Evolutionary conservation across 1,140 invertebrate genomes (phyloP).

Genomic region (Drosophila sp.): DNA sequence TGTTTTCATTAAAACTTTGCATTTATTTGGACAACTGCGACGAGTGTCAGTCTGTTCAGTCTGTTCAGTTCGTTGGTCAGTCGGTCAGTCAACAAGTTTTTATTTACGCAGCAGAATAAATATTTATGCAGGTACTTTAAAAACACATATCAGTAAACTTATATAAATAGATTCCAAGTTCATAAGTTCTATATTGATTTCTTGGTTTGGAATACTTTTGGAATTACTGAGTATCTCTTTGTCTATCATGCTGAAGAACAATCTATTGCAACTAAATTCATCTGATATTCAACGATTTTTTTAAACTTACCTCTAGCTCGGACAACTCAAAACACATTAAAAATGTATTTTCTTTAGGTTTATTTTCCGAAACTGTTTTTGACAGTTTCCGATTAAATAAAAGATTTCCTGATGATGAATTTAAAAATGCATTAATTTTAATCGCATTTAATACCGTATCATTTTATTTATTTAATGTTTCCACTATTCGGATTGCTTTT

Average conservation of each 20-base stretch:
- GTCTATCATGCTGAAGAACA: not conserved
- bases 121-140: conserved; percentile 36
- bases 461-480: conserved; percentile 36
- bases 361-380: conserved; percentile 27
- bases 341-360: conserved; percentile 20
- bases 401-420: conserved; percentile 44
- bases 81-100: conserved; percentile 48
- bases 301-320: conserved; percentile 14
- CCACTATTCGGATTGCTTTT: conserved; percentile 2
- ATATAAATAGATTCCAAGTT: not conserved
- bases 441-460: conserved; percentile 30
- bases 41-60: conserved; percentile 23
- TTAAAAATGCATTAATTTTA: conserved; percentile 43
- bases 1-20: conserved; percentile 72
- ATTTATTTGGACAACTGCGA: conserved; percentile 58
- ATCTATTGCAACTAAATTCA: not conserved
- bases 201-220: not conserved
- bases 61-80: too few species aligned
- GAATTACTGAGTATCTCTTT: not conserved
- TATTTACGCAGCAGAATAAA: conserved; percentile 35
- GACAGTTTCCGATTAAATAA: conserved; percentile 17
- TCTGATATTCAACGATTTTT: not conserved
- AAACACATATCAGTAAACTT: conserved; percentile 1
- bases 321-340: conserved; percentile 2
- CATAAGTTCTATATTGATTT: not conserved